Conservation (phyloP, 2,888 invertebrate genomes). For the Harpalus rufipes region DNA sequence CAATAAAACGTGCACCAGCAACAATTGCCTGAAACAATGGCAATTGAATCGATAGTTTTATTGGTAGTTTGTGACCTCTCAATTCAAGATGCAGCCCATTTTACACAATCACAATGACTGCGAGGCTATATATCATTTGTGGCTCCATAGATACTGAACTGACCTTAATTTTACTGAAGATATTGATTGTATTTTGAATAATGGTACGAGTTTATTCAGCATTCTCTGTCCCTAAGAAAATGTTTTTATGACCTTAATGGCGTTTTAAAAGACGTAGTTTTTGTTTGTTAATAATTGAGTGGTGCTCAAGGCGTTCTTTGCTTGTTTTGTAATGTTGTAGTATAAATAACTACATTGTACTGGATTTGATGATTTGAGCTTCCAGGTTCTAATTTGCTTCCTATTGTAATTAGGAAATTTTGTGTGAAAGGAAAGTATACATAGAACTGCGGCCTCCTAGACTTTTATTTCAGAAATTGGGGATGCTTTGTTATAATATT, state of each 20-base stretch:
- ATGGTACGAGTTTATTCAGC: conserved; percentile 48
- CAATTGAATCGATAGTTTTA: conserved; percentile 43
- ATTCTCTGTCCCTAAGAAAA: conserved; percentile 38
- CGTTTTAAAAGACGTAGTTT: conserved; percentile 48
- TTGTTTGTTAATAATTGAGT: conserved; percentile 48
- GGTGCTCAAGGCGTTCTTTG: conserved; percentile 32
- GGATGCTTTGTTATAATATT: no score
- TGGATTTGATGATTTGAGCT: background rate
- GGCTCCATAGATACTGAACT: conserved; percentile 50
- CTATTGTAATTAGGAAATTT: conserved; percentile 2
- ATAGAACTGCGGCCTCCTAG: background rate
- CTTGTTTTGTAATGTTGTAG: conserved; percentile 29
- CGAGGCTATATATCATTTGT: conserved; percentile 39
- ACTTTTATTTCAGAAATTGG: background rate
- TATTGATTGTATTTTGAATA: conserved; percentile 54
- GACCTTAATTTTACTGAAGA: conserved; percentile 51
- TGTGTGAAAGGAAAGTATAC: background rate
- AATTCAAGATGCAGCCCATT: conserved; percentile 44
- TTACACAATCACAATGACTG: conserved; percentile 41
- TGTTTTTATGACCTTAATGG: conserved; percentile 58
- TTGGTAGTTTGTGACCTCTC: conserved; percentile 22
- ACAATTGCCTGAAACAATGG: conserved; percentile 41
- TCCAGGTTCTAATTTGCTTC: conserved; percentile 11
- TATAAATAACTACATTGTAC: conserved; percentile 27
- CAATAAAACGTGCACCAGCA: background rate